Evolutionary conservation across 2,888 invertebrate genomes (phyloP).

Genomic region (Pseudoips prasinana): DNA sequence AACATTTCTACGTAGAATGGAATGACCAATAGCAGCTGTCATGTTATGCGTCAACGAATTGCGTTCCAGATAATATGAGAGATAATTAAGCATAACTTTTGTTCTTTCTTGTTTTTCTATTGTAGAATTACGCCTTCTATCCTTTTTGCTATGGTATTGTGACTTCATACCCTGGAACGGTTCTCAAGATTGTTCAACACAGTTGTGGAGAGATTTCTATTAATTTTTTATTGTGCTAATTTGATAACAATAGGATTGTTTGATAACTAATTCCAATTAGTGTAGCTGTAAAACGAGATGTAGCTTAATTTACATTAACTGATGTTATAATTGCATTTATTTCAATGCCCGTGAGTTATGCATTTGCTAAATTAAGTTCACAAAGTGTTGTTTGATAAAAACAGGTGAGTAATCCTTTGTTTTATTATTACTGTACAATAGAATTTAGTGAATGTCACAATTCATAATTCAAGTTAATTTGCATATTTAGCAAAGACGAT

Average conservation of each 20-base stretch:
- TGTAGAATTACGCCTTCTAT: too few species aligned
- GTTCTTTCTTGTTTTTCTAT: too few species aligned
- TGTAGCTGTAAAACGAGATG: constrained; percentile 27
- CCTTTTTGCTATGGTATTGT: too few species aligned
- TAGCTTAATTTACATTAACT: constrained; percentile 16
- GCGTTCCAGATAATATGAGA: constrained; percentile 10
- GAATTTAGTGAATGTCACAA: constrained; percentile 10
- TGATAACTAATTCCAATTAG: constrained; percentile 29
- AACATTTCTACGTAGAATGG: neutral
- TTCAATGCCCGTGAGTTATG: constrained; percentile 28
- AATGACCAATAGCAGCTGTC: constrained; percentile 1
- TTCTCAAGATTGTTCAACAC: constrained; percentile 11
- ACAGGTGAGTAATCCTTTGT: constrained; percentile 40
- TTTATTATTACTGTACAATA: constrained; percentile 9
- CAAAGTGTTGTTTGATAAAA: constrained; percentile 23
- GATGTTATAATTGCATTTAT: constrained; percentile 22
- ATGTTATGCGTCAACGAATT: constrained; percentile 23
- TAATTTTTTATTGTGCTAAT: constrained; percentile 35
- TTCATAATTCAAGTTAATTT: too few species aligned
- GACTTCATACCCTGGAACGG: too few species aligned
- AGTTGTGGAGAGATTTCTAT: constrained; percentile 24
- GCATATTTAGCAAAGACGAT: too few species aligned
- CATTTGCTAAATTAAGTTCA: constrained; percentile 30
- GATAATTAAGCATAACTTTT: too few species aligned
- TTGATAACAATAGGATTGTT: constrained; percentile 39